phyloP scores from a whole-genome alignment of 2,113 vertebrate genomes.

The Scytalopus superciliaris region DNA sequence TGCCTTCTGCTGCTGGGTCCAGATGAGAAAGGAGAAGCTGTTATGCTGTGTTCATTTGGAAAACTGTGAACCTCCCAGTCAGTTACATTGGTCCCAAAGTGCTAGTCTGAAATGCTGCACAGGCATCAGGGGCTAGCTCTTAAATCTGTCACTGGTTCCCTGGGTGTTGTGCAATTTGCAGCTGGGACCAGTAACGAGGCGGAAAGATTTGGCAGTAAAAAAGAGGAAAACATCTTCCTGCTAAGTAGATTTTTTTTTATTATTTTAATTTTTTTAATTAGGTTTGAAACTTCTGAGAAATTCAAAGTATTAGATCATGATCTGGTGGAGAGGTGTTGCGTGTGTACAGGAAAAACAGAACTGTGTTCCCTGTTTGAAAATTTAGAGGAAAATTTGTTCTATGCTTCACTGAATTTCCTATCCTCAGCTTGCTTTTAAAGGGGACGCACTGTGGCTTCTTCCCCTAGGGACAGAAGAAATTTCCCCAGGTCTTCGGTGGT shows the following conservation, averaged over 20 bases:
- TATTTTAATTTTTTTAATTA: neutral
- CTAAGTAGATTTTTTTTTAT: neutral
- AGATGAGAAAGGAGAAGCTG: neutral
- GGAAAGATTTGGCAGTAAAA: neutral
- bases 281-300: neutral
- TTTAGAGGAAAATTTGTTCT: neutral
- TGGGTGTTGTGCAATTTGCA: neutral
- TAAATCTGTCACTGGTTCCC: conserved; percentile 16
- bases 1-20: neutral
- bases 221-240: neutral
- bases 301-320: neutral
- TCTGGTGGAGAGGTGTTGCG: neutral
- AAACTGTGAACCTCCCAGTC: conserved; percentile 3
- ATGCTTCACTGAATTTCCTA: neutral
- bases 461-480: neutral
- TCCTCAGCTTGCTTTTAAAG: neutral
- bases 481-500: neutral
- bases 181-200: neutral
- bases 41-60: neutral
- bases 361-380: neutral
- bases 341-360: neutral
- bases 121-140: neutral
- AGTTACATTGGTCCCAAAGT: neutral
- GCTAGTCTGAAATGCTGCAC: neutral
- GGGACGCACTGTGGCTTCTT: neutral